phyloP scores from a whole-genome alignment of 1,140 invertebrate genomes.

The Lepidurus couesii region DNA sequence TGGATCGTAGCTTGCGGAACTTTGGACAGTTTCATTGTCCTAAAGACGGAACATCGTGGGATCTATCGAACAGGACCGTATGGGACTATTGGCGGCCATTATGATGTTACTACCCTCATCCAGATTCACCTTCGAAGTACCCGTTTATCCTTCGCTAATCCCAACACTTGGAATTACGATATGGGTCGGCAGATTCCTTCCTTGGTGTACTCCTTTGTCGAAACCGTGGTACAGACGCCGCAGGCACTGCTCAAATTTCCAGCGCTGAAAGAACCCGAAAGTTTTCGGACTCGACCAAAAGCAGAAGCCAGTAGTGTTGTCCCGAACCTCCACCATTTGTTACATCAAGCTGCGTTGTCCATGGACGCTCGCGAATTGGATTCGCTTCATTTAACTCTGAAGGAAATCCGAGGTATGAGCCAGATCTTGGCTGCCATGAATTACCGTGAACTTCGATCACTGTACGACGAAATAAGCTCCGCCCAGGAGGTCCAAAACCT shows the following conservation, averaged over 20 bases:
- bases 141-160: slow-evolving; percentile 6
- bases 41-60: slow-evolving; percentile 32
- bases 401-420: slow-evolving; percentile 14
- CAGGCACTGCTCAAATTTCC: slow-evolving; percentile 19
- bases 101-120: neutral
- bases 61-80: slow-evolving; percentile 29
- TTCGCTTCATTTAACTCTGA: neutral
- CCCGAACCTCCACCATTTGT: neutral
- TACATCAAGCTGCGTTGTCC: neutral
- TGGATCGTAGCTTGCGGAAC: slow-evolving; percentile 33
- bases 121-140: slow-evolving; percentile 29
- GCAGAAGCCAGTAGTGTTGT: neutral
- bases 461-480: slow-evolving; percentile 20
- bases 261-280: neutral
- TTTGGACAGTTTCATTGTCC: slow-evolving; percentile 31
- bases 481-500: neutral
- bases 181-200: slow-evolving; percentile 25
- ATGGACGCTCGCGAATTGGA: slow-evolving; percentile 17
- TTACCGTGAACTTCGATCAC: slow-evolving; percentile 14
- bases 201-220: slow-evolving; percentile 30
- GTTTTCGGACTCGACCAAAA: neutral
- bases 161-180: slow-evolving; percentile 25
- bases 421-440: slow-evolving; percentile 4
- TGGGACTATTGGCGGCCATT: slow-evolving; percentile 8
- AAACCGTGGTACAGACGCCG: neutral